These are phyloP conservation scores for Ennomos quercinarius DNA, from an alignment of 2,888 invertebrate species.

Conservation along the genomic window DNA sequence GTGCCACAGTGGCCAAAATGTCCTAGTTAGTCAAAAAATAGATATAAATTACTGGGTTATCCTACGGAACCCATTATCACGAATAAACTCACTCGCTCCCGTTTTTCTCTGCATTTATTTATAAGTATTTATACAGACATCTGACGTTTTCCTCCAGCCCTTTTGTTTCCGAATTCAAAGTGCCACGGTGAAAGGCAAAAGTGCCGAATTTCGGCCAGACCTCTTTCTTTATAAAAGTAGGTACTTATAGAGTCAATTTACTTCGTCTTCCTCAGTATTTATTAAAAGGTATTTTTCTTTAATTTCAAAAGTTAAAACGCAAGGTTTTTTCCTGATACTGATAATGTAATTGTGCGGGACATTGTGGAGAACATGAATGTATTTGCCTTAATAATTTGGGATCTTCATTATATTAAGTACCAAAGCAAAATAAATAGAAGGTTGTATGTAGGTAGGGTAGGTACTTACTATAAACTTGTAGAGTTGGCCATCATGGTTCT, in stretches of 20 bases:
- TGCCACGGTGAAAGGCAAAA: constrained; percentile 23
- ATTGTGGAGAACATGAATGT: too few relatives aligned
- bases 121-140: constrained; percentile 24
- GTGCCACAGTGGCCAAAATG: too few relatives aligned
- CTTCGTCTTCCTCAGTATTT: constrained; percentile 15
- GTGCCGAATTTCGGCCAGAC: constrained; percentile 20
- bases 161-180: constrained; percentile 28
- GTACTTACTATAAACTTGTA: too few relatives aligned
- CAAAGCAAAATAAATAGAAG: too few relatives aligned
- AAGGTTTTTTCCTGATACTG: not conserved
- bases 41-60: not conserved
- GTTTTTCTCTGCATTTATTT: constrained; percentile 28
- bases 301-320: constrained; percentile 21
- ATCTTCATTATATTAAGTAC: too few relatives aligned
- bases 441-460: too few relatives aligned
- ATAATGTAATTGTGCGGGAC: too few relatives aligned
- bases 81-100: not conserved
- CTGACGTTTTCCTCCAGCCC: constrained; percentile 17
- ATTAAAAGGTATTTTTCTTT: constrained; percentile 20
- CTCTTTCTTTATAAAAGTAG: constrained; percentile 4
- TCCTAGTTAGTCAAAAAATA: too few relatives aligned
- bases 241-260: constrained; percentile 25
- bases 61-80: not conserved
- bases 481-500: too few relatives aligned
- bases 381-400: too few relatives aligned